phyloP scores from a whole-genome alignment of 1,140 invertebrate species.

The Popillia japonica region DNA sequence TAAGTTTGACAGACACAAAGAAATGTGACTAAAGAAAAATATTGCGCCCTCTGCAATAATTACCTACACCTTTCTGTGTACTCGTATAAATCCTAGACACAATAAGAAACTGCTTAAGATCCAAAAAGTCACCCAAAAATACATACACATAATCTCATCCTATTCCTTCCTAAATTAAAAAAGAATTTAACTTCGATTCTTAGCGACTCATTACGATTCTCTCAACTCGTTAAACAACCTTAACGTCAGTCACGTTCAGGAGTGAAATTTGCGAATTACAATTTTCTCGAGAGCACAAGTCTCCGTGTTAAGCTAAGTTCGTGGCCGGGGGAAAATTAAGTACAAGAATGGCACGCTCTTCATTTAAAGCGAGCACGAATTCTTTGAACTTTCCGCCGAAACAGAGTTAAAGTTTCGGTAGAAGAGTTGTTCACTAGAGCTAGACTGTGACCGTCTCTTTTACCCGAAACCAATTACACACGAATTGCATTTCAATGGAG shows the following conservation, averaged over 20 bases:
- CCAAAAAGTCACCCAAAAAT: too few species aligned
- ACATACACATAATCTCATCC: too few species aligned
- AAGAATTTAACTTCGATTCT: too few species aligned
- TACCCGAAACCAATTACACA: not conserved
- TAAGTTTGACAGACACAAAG: too few species aligned
- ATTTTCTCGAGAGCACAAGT: not conserved
- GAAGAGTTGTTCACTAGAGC: not conserved
- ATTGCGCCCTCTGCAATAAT: too few species aligned
- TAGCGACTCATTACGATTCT: too few species aligned
- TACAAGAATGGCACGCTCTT: not conserved
- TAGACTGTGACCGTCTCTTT: not conserved
- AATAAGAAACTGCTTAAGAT: too few species aligned
- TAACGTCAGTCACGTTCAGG: not conserved
- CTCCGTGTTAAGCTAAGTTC: not conserved
- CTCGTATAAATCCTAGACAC: too few species aligned
- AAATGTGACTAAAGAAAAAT: too few species aligned
- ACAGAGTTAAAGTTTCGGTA: not conserved
- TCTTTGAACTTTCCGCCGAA: not conserved
- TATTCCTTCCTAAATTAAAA: too few species aligned
- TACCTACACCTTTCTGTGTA: too few species aligned
- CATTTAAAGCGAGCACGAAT: not conserved
- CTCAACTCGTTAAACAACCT: too few species aligned
- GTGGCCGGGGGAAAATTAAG: not conserved
- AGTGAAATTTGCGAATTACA: not conserved
- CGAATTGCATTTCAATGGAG: not conserved